A percentile compares a stretch with the other conserved stretches of the same genome.
Evolutionary conservation across 1,140 invertebrate species (phyloP).

Genomic region (Potamilus streckersoni): DNA sequence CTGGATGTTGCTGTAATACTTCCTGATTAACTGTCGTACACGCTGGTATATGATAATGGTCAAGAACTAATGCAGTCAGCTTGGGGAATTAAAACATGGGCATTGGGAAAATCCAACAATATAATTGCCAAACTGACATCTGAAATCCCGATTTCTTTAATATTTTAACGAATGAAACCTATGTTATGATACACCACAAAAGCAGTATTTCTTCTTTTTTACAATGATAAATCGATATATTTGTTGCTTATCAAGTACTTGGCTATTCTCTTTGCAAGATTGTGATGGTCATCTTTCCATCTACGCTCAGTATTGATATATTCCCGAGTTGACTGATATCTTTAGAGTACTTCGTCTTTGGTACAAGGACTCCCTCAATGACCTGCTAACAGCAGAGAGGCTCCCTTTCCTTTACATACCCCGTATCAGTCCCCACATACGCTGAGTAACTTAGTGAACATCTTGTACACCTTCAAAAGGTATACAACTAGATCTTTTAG

Average conservation of each 20-base stretch:
- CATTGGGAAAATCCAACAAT: conserved; percentile 23
- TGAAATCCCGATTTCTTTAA: conserved; percentile 8
- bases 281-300: neutral
- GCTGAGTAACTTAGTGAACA: neutral
- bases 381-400: neutral
- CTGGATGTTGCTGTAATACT: conserved; percentile 12
- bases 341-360: conserved; percentile 4
- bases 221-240: conserved; percentile 20
- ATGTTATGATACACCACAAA: conserved; percentile 23
- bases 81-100: conserved; percentile 13
- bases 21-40: neutral
- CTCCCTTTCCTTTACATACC: conserved; percentile 5
- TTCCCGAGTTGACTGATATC: conserved; percentile 10
- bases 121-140: conserved; percentile 19
- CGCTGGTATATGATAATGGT: conserved; percentile 15
- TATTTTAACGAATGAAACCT: conserved; percentile 8
- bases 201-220: conserved; percentile 21
- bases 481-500: conserved; percentile 7
- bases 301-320: conserved; percentile 4
- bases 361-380: neutral
- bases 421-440: conserved; percentile 3
- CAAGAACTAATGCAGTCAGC: conserved; percentile 15
- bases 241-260: conserved; percentile 1
- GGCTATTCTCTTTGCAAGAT: neutral
- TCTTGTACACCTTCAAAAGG: conserved; percentile 12